Percentiles rank a stretch among this genome's conserved stretches.
These are phyloP conservation scores for Pterois miles DNA, from an alignment of 2,797 vertebrate species.

Conservation along the genomic window DNA sequence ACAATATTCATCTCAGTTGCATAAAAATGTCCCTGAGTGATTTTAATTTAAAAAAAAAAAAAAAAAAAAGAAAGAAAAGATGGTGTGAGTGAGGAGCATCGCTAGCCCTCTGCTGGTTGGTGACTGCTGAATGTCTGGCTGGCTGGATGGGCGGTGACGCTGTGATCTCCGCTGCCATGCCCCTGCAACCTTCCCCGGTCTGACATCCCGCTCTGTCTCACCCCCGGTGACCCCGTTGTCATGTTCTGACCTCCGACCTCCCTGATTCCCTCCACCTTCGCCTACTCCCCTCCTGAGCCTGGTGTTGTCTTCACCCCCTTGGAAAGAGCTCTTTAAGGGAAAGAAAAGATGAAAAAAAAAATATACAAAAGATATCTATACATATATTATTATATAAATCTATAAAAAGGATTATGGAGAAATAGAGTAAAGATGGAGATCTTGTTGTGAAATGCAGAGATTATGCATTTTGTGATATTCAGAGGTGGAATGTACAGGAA, in stretches of 20 bases:
- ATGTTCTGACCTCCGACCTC: slow-evolving; percentile 26
- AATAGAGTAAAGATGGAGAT: slow-evolving; percentile 50
- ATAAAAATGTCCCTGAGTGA: not conserved
- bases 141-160: slow-evolving; percentile 77
- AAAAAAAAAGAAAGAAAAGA: slow-evolving; percentile 6
- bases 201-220: slow-evolving; percentile 76
- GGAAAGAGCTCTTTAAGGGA: slow-evolving; percentile 48
- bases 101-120: slow-evolving; percentile 54
- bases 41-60: not conserved
- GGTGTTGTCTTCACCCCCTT: slow-evolving; percentile 37
- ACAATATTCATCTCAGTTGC: not conserved
- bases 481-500: slow-evolving; percentile 82
- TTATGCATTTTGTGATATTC: slow-evolving; percentile 59
- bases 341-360: slow-evolving; percentile 31
- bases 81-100: slow-evolving; percentile 20
- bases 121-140: slow-evolving; percentile 72
- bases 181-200: slow-evolving; percentile 66
- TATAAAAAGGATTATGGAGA: slow-evolving; percentile 59
- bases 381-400: slow-evolving; percentile 57
- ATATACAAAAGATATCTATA: slow-evolving; percentile 32
- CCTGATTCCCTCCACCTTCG: slow-evolving; percentile 36
- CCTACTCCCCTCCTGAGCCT: slow-evolving; percentile 53
- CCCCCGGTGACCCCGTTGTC: slow-evolving; percentile 19
- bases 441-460: slow-evolving; percentile 64
- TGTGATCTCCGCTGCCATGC: slow-evolving; percentile 79